phyloP scores from a whole-genome alignment of 2,113 vertebrate genomes.

The Gymnocephalus cernua region DNA sequence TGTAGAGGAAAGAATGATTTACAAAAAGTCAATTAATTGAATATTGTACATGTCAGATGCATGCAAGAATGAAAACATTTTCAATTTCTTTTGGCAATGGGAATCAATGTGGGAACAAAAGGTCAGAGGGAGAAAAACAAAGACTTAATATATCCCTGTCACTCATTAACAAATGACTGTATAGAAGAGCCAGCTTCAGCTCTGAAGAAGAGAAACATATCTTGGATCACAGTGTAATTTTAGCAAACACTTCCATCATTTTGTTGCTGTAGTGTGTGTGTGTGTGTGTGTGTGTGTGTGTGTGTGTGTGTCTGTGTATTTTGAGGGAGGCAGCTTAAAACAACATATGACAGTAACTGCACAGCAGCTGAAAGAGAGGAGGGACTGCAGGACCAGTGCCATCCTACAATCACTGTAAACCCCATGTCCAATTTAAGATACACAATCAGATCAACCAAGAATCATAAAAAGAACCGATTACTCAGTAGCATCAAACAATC shows the following conservation, averaged over 20 bases:
- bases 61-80: constrained; percentile 37
- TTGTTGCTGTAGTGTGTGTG: constrained; percentile 21
- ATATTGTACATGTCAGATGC: constrained; percentile 25
- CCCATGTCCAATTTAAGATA: constrained; percentile 27
- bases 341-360: constrained; percentile 74
- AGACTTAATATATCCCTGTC: constrained; percentile 6
- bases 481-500: constrained; percentile 46
- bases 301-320: no score
- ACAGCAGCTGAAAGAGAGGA: constrained; percentile 78
- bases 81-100: constrained; percentile 38
- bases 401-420: constrained; percentile 60
- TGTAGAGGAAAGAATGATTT: constrained; percentile 10
- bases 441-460: constrained; percentile 42
- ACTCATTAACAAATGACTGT: not conserved
- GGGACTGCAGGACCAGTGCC: constrained; percentile 58
- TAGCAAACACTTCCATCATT: constrained; percentile 38
- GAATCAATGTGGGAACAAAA: constrained; percentile 12
- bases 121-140: not conserved
- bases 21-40: not conserved
- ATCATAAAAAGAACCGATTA: constrained; percentile 27
- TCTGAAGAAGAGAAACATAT: constrained; percentile 29
- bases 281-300: constrained; percentile 8
- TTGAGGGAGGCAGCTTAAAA: constrained; percentile 58
- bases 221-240: constrained; percentile 69
- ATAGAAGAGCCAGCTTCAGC: constrained; percentile 21